These are phyloP conservation scores for Strigamia maritima DNA, from an alignment of 2,888 invertebrate genomes.

Conservation along the genomic window DNA sequence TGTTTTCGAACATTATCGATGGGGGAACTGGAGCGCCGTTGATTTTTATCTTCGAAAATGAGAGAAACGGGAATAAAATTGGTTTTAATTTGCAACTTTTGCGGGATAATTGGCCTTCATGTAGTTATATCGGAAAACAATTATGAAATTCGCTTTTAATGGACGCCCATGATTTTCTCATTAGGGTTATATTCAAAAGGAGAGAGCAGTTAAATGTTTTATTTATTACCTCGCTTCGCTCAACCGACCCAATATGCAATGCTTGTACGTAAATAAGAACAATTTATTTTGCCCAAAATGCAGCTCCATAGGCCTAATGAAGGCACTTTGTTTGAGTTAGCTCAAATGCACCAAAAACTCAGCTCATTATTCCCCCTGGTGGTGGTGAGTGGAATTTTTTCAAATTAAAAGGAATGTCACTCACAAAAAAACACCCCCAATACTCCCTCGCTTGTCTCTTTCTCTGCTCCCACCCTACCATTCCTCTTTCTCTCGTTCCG, in stretches of 20 bases:
- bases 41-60: background rate
- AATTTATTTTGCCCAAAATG: background rate
- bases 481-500: background rate
- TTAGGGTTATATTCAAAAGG: background rate
- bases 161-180: constrained; percentile 1
- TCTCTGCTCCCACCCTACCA: background rate
- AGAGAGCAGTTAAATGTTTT: background rate
- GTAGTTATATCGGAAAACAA: background rate
- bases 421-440: background rate
- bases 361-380: background rate
- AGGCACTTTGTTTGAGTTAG: background rate
- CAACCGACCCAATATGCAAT: background rate
- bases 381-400: background rate
- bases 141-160: background rate
- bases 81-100: background rate
- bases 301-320: background rate
- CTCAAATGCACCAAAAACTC: background rate
- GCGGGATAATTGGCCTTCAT: background rate
- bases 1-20: background rate
- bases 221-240: background rate
- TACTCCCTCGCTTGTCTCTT: background rate
- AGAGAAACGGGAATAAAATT: background rate
- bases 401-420: constrained; percentile 4
- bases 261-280: background rate
- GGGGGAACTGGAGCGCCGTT: background rate